Conservation (phyloP, 2,113 vertebrate species). For the Triplophysa rosa region DNA sequence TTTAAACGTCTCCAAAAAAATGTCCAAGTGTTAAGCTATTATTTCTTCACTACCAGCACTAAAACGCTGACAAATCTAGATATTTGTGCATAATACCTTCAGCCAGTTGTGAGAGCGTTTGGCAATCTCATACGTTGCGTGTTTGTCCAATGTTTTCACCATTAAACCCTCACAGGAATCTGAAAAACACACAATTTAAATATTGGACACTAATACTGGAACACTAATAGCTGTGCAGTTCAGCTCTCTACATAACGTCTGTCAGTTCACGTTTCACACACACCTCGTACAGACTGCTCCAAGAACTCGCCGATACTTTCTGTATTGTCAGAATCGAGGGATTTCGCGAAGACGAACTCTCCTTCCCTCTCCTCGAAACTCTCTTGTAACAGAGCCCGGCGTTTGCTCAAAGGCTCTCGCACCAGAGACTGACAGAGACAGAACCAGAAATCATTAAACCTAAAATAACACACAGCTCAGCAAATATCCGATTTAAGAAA, state of each 20-base stretch:
- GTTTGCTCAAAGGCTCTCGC: slow-evolving; percentile 77
- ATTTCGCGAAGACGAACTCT: slow-evolving; percentile 85
- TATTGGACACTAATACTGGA: not conserved
- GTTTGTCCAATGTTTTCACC: slow-evolving; percentile 88
- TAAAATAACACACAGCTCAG: not conserved
- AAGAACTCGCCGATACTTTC: slow-evolving; percentile 88
- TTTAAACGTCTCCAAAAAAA: too few species aligned
- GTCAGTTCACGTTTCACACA: slow-evolving; percentile 57
- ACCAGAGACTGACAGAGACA: slow-evolving; percentile 78
- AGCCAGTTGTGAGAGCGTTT: slow-evolving; percentile 93
- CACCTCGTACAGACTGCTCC: slow-evolving; percentile 88
- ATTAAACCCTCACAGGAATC: slow-evolving; percentile 93
- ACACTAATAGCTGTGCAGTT: slow-evolving; percentile 1
- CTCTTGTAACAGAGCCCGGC: slow-evolving; percentile 79
- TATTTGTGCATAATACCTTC: slow-evolving; percentile 73
- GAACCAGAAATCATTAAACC: not conserved
- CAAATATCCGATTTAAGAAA: not conserved
- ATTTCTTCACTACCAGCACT: too few species aligned
- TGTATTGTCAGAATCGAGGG: slow-evolving; percentile 77
- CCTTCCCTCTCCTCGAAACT: slow-evolving; percentile 85
- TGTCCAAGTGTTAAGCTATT: too few species aligned
- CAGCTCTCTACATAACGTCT: slow-evolving; percentile 19
- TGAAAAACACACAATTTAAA: slow-evolving; percentile 50
- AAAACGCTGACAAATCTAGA: too few species aligned
- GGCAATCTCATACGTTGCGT: slow-evolving; percentile 91